phyloP scores from a whole-genome alignment of 2,888 invertebrate species.

The Torymus auratus region DNA sequence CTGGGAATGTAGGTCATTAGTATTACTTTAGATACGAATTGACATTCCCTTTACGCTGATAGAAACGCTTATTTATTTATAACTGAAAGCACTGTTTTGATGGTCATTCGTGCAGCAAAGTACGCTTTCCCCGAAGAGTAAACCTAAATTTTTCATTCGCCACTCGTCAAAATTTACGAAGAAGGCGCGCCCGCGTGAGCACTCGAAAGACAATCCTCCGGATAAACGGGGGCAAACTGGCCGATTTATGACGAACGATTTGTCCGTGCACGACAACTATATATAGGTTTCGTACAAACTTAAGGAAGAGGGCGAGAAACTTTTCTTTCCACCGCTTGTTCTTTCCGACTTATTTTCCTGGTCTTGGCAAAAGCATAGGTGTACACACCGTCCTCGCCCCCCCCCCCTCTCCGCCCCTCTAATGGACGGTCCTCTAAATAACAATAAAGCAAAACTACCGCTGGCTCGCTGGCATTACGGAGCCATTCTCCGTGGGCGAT shows the following conservation, averaged over 20 bases:
- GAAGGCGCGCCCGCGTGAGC: not conserved
- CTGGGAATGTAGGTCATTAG: too few species aligned
- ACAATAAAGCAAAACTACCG: constrained; percentile 68
- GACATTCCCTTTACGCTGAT: too few species aligned
- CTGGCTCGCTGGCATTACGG: constrained; percentile 46
- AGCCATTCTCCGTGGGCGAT: constrained; percentile 49
- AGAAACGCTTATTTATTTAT: too few species aligned
- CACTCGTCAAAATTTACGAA: constrained; percentile 47
- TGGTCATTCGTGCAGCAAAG: not conserved
- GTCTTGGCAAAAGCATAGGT: not conserved
- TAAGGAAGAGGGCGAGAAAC: constrained; percentile 58
- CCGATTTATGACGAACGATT: constrained; percentile 73
- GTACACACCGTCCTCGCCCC: not conserved
- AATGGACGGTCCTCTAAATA: constrained; percentile 70
- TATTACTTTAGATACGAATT: too few species aligned
- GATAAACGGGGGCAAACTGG: constrained; percentile 65
- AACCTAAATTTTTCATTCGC: constrained; percentile 20
- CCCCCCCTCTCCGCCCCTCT: constrained; percentile 40
- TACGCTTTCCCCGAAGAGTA: not conserved
- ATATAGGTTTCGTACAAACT: constrained; percentile 20
- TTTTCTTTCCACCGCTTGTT: constrained; percentile 46
- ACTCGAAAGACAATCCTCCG: constrained; percentile 59
- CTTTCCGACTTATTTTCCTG: constrained; percentile 14
- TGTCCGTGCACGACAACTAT: constrained; percentile 65
- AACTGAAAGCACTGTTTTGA: too few species aligned